Conservation (phyloP, 2,888 invertebrate genomes). For the Theodoxus fluviatilis region DNA sequence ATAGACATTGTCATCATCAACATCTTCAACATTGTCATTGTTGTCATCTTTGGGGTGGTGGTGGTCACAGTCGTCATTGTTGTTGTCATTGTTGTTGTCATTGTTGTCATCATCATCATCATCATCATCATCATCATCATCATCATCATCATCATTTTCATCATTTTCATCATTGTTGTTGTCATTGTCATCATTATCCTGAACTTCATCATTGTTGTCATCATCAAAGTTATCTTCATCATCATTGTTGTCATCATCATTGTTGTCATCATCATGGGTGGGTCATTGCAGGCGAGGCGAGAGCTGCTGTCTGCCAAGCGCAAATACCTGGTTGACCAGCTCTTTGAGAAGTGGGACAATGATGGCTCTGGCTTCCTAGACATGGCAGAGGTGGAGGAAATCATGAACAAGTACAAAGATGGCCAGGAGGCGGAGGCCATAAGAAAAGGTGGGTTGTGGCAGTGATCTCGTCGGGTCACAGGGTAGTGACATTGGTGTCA, state of each 20-base stretch:
- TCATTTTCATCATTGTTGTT: neutral
- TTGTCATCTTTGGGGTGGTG: no score
- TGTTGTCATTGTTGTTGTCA: no score
- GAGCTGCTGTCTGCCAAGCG: constrained; percentile 56
- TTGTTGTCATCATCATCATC: no score
- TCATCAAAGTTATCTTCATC: neutral
- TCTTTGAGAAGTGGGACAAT: constrained; percentile 66
- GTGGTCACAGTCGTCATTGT: no score
- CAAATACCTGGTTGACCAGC: constrained; percentile 55
- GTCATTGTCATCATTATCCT: no score
- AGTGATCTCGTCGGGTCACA: neutral
- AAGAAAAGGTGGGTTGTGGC: constrained; percentile 44
- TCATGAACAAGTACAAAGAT: constrained; percentile 63
- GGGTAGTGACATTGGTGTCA: neutral
- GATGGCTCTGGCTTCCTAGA: constrained; percentile 64
- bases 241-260: neutral
- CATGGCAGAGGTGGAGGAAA: constrained; percentile 57
- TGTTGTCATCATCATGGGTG: neutral
- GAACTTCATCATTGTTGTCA: neutral
- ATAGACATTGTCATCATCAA: no score
- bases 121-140: no score
- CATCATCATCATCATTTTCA: no score
- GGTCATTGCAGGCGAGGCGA: constrained; percentile 52
- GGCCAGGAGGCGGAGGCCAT: constrained; percentile 60
- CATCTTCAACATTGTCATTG: no score